Conservation (phyloP, 1,140 invertebrate genomes). For the Thaumatotibia leucotreta region DNA sequence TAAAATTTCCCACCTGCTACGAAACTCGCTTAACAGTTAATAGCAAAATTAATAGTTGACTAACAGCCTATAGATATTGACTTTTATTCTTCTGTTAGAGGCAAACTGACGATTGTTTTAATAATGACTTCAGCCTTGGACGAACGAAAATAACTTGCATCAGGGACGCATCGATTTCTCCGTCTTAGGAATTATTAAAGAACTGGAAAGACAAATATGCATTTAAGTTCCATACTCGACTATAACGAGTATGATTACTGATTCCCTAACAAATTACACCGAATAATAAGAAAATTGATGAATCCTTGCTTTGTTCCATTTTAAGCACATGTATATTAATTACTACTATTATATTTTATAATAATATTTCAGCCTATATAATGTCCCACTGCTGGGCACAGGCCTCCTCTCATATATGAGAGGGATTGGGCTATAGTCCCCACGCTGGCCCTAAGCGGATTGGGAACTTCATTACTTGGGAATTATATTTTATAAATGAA, state of each 20-base stretch:
- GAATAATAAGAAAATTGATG: too few relatives aligned
- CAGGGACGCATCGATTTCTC: conserved; percentile 55
- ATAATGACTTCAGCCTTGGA: conserved; percentile 45
- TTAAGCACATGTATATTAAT: too few relatives aligned
- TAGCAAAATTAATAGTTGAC: conserved; percentile 11
- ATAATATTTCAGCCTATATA: too few relatives aligned
- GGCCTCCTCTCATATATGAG: too few relatives aligned
- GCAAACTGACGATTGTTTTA: conserved; percentile 21
- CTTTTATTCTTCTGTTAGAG: neutral
- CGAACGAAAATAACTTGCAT: conserved; percentile 63
- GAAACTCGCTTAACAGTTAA: neutral
- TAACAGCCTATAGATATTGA: neutral
- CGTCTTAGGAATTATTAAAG: conserved; percentile 44
- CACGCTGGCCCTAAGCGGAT: too few relatives aligned
- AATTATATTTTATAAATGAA: too few relatives aligned
- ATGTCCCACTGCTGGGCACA: too few relatives aligned
- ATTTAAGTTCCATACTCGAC: conserved; percentile 3
- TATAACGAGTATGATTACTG: neutral
- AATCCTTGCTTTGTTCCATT: too few relatives aligned
- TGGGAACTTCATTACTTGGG: too few relatives aligned
- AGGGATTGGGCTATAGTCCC: too few relatives aligned
- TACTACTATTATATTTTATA: too few relatives aligned
- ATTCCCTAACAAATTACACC: neutral
- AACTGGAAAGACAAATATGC: conserved; percentile 17
- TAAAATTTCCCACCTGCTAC: neutral